Evolutionary conservation across 2,888 invertebrate genomes (phyloP), one percentile per base, ranked within the genome.

Genomic region (Nephrotoma appendiculata): DNA sequence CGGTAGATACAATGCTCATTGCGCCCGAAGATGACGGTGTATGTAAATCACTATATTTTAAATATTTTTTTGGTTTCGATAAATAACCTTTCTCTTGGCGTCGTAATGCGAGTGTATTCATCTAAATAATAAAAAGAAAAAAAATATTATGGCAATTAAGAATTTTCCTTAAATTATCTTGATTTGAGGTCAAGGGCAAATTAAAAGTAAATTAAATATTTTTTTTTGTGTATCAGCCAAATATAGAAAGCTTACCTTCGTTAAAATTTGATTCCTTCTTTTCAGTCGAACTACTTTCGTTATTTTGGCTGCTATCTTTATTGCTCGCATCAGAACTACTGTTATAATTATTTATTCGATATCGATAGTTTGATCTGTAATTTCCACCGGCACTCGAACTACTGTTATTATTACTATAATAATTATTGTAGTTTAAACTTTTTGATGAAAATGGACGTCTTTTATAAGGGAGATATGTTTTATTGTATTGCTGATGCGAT

Each of bases 41-140:
- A 86, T 88, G 88, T 42, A 87, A 88, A 87, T 88, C 88, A 31
- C 87, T 87, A 57, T 52, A 41, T 85, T 42, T 85, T 41, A 87
- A 83, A 85, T 87, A 88, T 87, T 87, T 88, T 87, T 88, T 88
- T 5, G 88, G 88, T 89, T 93, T 93, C 89, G 93, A 93, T 88
- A 95, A 91, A 91, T 94, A 95, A 88, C 94, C 94, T 90, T 95
- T 95, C 91, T 88, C 95, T 92, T 43, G 95, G 95, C 71, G 95
- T 94, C 87, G 94, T 94, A 89, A 95, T 94, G 90, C 94, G 93
- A 89, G 94, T 95, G 90, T 95, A 95, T 91, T 95, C 95, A 90
- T 94, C 94, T 94, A 91, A 90, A 71, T 71, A 71, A 31, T 31
- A 86, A 87, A 87, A 87, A 87, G 7, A 42, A 45, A 43, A 84